Percentiles rank a stretch among this genome's conserved stretches.
These are phyloP conservation scores for Acronicta leporina DNA, from an alignment of 2,888 invertebrate species.

Conservation along the genomic window DNA sequence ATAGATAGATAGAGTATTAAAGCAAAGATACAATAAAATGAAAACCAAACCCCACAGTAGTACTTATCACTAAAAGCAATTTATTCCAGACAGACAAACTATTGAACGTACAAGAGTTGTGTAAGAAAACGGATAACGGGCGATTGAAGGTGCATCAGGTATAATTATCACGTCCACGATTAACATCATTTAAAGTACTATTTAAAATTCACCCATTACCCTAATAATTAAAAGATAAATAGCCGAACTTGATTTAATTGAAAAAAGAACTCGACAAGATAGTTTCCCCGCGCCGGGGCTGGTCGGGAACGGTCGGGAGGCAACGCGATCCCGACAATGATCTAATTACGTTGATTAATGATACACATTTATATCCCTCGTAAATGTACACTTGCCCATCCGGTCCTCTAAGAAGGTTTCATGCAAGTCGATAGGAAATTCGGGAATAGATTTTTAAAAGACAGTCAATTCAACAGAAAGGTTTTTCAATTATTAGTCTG, in stretches of 20 bases:
- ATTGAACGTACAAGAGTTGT: too few relatives aligned
- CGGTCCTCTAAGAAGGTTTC: constrained; percentile 63
- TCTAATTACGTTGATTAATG: constrained; percentile 88
- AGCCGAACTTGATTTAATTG: constrained; percentile 43
- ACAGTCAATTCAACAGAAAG: too few relatives aligned
- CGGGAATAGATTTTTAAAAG: constrained; percentile 19
- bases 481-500: too few relatives aligned
- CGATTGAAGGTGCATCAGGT: too few relatives aligned
- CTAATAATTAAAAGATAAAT: constrained; percentile 49
- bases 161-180: too few relatives aligned
- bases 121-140: too few relatives aligned
- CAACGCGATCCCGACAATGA: constrained; percentile 85
- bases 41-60: too few relatives aligned
- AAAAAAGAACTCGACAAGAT: constrained; percentile 56
- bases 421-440: constrained; percentile 49
- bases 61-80: too few relatives aligned
- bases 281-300: constrained; percentile 61
- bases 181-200: not conserved
- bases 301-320: constrained; percentile 56
- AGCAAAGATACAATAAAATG: too few relatives aligned
- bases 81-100: too few relatives aligned
- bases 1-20: too few relatives aligned
- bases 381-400: constrained; percentile 76
- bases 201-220: constrained; percentile 23
- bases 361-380: constrained; percentile 82